These are phyloP conservation scores for Pomatorhinus ruficollis DNA, from an alignment of 2,113 vertebrate genomes.

Conservation along the genomic window DNA sequence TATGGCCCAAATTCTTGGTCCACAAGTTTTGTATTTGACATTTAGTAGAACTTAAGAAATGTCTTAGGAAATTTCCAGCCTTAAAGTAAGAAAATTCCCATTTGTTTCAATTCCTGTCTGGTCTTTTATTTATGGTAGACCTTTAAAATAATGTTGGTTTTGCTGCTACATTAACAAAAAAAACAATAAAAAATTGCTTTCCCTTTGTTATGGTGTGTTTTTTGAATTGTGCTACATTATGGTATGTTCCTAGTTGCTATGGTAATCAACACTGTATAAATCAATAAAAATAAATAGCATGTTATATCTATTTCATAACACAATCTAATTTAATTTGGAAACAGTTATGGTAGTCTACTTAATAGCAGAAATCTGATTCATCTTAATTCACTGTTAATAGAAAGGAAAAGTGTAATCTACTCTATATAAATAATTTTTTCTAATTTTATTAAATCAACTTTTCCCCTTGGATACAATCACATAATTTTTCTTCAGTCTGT, in stretches of 20 bases:
- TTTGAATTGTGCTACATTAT: neutral
- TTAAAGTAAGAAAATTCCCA: neutral
- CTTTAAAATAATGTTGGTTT: neutral
- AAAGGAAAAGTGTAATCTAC: slow-evolving; percentile 30
- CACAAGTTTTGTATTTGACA: neutral
- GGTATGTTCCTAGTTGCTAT: neutral
- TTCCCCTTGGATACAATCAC: neutral
- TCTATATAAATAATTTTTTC: slow-evolving; percentile 1
- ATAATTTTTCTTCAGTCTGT: neutral
- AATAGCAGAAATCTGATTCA: slow-evolving; percentile 42
- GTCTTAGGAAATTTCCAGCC: neutral
- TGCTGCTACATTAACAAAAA: neutral
- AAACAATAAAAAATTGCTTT: neutral
- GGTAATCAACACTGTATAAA: slow-evolving; percentile 1
- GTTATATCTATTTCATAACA: slow-evolving; percentile 34
- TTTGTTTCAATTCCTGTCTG: neutral
- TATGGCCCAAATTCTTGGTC: neutral
- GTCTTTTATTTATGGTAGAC: neutral
- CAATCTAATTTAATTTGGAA: slow-evolving; percentile 65
- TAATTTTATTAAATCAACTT: slow-evolving; percentile 24
- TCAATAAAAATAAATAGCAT: slow-evolving; percentile 59
- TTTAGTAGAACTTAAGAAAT: neutral
- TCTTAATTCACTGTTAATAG: slow-evolving; percentile 50
- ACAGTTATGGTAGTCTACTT: slow-evolving; percentile 43
- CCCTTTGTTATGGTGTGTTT: neutral